phyloP scores from a whole-genome alignment of 2,888 invertebrate species.

The Therioaphis trifolii region DNA sequence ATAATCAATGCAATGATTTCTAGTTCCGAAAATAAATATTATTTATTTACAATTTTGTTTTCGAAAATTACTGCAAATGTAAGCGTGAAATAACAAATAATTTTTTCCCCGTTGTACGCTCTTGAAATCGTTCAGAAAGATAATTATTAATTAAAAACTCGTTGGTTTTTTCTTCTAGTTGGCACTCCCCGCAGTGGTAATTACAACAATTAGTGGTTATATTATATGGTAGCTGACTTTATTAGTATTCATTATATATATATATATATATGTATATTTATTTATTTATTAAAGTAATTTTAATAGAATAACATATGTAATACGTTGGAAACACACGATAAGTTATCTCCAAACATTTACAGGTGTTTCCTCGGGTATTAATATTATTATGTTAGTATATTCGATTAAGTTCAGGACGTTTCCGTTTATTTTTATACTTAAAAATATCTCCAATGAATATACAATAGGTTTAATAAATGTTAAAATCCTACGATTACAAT shows the following conservation, averaged over 20 bases:
- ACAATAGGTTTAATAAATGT: background rate
- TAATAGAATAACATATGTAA: too few relatives aligned
- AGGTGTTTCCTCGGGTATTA: too few relatives aligned
- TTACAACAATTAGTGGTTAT: constrained; percentile 36
- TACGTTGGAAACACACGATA: background rate
- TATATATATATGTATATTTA: constrained; percentile 3
- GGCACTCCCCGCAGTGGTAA: constrained; percentile 16
- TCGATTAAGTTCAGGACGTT: background rate
- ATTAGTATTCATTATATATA: background rate
- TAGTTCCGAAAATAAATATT: background rate
- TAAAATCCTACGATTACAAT: background rate
- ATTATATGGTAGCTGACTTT: background rate
- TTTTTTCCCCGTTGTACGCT: background rate
- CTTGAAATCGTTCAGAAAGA: constrained; percentile 20
- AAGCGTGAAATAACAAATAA: background rate
- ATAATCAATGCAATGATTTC: background rate
- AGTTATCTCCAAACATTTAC: background rate
- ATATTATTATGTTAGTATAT: background rate
- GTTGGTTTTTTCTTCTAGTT: constrained; percentile 6
- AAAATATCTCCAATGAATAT: background rate
- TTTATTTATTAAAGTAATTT: background rate
- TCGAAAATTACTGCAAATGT: background rate
- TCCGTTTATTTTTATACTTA: background rate
- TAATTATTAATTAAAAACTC: constrained; percentile 52
- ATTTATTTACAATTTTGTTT: too few relatives aligned